Base-by-base conservation (phyloP, 1,140 invertebrate species). In the Diachasma alloeum region DNA sequence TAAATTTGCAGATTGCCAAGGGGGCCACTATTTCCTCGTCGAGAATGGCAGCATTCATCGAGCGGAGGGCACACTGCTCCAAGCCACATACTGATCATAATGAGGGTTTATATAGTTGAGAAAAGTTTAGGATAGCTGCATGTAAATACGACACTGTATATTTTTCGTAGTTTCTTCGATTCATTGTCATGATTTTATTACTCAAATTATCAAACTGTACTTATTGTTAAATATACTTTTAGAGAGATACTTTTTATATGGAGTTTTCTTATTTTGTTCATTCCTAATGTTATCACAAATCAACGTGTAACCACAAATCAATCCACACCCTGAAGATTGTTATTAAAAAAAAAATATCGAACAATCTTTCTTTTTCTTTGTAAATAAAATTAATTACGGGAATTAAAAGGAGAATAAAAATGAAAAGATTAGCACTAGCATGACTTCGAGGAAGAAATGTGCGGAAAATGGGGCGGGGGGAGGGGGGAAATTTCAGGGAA, bases 21-120 rank as follows among this genome's bases (percentile, higher is more conserved):
- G 88, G 88, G 24, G 86, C 88, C 72, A 88, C 83, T 19, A 89
- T 90, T 74, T 83, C 86, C 56, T 87, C 88, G 37, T 84, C 83
- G 8, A 83, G 88, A 81, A 88, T 90, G 84, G 84, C 81, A 72
- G 86, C 88, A 67, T 90, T 90, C 78, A 90, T 85, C 71, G 88
- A 90, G 73, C 83, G 88, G 79, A 83, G 88, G 70, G 86, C 88
- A 42, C 85, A 85, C 48, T 87, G 87, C 77, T 87, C 87, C 3
- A 89, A 88, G 79, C 83, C 87, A 11, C 87, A 86, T 80, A 83
- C 84, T 74, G 88, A 89, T 78, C 87, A 86, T 78, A 87, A 86
- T 78, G 86, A 87, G 68, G 86, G 82, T 80, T 88, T 86, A 80
- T 88, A 87, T 77, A 85, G 86, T 63, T 88, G 83, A 83, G 72